These are phyloP conservation scores for Aurelia coerulea DNA, from an alignment of 30 jellyfish, hydroid and myxozoan genomes.

Conservation along the genomic window DNA sequence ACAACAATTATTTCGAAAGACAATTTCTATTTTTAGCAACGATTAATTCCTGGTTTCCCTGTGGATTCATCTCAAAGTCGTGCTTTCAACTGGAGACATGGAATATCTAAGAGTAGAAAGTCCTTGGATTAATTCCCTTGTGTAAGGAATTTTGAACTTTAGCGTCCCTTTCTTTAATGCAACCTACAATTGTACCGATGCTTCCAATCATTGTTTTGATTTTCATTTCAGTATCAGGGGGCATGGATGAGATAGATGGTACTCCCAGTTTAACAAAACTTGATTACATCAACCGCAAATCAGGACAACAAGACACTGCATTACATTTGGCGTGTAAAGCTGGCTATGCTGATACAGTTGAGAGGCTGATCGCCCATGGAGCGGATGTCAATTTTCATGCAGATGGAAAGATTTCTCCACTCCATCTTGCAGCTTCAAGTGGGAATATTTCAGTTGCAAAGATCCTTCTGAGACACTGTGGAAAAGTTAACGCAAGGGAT, in stretches of 20 bases:
- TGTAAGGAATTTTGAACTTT: too few species aligned
- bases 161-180: too few species aligned
- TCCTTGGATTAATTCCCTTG: too few species aligned
- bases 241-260: conserved; percentile 52
- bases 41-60: too few species aligned
- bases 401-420: conserved; percentile 82
- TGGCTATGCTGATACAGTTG: conserved; percentile 82
- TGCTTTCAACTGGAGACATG: too few species aligned
- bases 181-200: too few species aligned
- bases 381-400: conserved; percentile 90
- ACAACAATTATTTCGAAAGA: too few species aligned
- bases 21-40: too few species aligned
- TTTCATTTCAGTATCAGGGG: conserved; percentile 42
- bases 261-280: conserved; percentile 13
- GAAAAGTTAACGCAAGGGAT: conserved; percentile 87
- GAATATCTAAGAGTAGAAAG: too few species aligned
- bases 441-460: conserved; percentile 78
- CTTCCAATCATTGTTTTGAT: not conserved
- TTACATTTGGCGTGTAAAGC: conserved; percentile 93
- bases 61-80: too few species aligned
- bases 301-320: conserved; percentile 84
- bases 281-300: conserved; percentile 53
- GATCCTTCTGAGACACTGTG: conserved; percentile 51
- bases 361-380: conserved; percentile 78
- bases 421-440: conserved; percentile 93